These are phyloP conservation scores for Megalurothrips usitatus DNA, from an alignment of 2,888 invertebrate genomes.

Conservation along the genomic window DNA sequence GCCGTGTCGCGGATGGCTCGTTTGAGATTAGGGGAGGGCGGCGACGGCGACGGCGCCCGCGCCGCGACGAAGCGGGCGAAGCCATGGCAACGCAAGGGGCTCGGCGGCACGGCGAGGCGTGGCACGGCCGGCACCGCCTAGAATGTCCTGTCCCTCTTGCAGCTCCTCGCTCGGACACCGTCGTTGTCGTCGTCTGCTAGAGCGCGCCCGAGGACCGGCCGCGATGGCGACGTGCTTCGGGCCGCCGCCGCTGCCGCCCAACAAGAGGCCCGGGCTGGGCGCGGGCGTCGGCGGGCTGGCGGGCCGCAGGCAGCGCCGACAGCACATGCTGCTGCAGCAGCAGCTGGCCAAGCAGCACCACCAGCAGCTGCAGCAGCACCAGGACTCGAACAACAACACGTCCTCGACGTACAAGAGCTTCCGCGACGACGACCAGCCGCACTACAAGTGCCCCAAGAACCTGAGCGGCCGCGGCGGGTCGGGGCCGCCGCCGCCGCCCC, in stretches of 20 bases:
- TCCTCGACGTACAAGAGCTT: constrained; percentile 56
- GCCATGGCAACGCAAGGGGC: too few relatives aligned
- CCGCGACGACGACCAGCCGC: constrained; percentile 47
- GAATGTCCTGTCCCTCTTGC: background rate
- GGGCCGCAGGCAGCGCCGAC: background rate
- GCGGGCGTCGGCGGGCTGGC: background rate
- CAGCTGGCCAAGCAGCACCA: constrained; percentile 20
- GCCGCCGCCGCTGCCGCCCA: constrained; percentile 56
- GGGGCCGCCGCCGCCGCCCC: background rate
- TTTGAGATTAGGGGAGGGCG: constrained; percentile 17
- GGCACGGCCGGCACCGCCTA: too few relatives aligned
- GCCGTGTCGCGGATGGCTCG: background rate
- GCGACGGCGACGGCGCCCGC: background rate
- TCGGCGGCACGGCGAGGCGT: too few relatives aligned
- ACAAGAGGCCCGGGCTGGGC: constrained; percentile 44
- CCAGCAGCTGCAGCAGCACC: constrained; percentile 11
- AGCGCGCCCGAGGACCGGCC: background rate
- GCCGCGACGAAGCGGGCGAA: too few relatives aligned
- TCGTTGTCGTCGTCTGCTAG: background rate
- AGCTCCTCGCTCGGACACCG: background rate
- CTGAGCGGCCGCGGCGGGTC: background rate
- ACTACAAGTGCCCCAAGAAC: background rate
- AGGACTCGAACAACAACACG: constrained; percentile 37
- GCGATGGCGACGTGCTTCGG: constrained; percentile 55
- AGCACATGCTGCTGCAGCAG: constrained; percentile 20